Evolutionary conservation across 2,113 vertebrate species (phyloP), one percentile per base, ranked within the genome.

Genomic region (Oncorhynchus nerka): DNA sequence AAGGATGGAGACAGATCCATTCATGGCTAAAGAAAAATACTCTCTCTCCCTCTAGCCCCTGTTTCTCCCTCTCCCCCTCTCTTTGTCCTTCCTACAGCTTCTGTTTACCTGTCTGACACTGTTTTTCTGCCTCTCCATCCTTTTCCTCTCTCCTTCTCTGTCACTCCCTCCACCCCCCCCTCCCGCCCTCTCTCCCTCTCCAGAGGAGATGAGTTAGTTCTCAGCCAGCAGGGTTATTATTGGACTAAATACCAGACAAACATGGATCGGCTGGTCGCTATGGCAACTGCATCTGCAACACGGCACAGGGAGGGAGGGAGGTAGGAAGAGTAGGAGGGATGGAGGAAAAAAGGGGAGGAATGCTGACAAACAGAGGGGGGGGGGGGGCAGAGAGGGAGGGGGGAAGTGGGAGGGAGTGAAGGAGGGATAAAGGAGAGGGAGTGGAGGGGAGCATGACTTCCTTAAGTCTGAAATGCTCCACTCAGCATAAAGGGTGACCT

Each of bases 401-500:
- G 20, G 66, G 81, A 75, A 65, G 77, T 80, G 78, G 87, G 81
- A 83, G 77, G 74, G 39, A 8, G 75, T 77, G 79, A 79, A 71
- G 80, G 77, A 82, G 75, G 75, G 84, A 78, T 77, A 78, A 73
- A 82, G 68, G 20, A 74, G 81, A 83, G 77, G 74, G 39, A 8
- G 73, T 79, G 79, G 79, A 76, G 74, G 74, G 78, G 81, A 81
- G 78, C 75, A 71, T 76, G 68, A 84, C 78, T 87, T 85, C 84
- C 87, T 82, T 79, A 81, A 87, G 84, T 74, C 76, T 75, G 73
- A 88, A 87, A 91, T 75, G 74, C 86, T 89, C 90, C 82, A 90
- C 92, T 93, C 90, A 92, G 90, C 89, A 92, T 85, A 90, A 91
- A 78, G 80, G 82, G 72, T 89, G 91, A 93, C 93, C 93, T 94